phyloP scores from a whole-genome alignment of 2,888 invertebrate genomes.

The Siphonodentalium dalli region DNA sequence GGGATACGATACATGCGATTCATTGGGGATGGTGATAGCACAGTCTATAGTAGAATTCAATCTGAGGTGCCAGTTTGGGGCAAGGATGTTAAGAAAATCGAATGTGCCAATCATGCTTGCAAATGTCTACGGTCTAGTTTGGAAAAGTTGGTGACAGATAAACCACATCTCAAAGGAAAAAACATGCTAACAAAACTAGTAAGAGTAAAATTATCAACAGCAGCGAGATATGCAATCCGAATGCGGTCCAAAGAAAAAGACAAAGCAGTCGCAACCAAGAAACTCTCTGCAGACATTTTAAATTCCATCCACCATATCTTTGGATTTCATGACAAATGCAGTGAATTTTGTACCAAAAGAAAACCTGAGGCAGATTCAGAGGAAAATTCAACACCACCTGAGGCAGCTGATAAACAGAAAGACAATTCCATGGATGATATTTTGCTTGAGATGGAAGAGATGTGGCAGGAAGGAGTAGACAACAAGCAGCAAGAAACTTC shows the following conservation, averaged over 20 bases:
- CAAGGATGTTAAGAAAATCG: conserved; percentile 12
- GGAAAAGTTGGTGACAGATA: conserved; percentile 17
- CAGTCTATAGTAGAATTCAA: conserved; percentile 11
- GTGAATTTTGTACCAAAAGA: too few species aligned
- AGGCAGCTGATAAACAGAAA: too few species aligned
- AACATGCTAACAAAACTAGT: conserved; percentile 11
- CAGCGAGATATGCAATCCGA: conserved; percentile 22
- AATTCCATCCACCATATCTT: too few species aligned
- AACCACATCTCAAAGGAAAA: conserved; percentile 16
- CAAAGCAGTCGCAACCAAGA: too few species aligned
- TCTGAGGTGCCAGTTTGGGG: conserved; percentile 20
- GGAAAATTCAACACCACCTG: too few species aligned
- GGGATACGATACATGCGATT: conserved; percentile 7
- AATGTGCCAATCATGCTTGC: conserved; percentile 24
- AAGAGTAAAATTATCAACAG: conserved; percentile 17
- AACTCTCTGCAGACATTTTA: too few species aligned
- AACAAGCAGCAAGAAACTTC: too few species aligned
- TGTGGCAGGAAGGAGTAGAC: too few species aligned
- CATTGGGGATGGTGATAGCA: conserved; percentile 18
- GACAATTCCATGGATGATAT: too few species aligned
- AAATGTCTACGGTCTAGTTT: conserved; percentile 16
- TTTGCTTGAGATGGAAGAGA: too few species aligned
- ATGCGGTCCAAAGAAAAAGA: conserved; percentile 18
- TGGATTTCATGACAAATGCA: too few species aligned
- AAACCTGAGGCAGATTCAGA: too few species aligned